A percentile compares a stretch with the other conserved stretches of the same genome.
phyloP scores from a whole-genome alignment of 1,140 invertebrate species.

The Meloidogyne exigua region DNA sequence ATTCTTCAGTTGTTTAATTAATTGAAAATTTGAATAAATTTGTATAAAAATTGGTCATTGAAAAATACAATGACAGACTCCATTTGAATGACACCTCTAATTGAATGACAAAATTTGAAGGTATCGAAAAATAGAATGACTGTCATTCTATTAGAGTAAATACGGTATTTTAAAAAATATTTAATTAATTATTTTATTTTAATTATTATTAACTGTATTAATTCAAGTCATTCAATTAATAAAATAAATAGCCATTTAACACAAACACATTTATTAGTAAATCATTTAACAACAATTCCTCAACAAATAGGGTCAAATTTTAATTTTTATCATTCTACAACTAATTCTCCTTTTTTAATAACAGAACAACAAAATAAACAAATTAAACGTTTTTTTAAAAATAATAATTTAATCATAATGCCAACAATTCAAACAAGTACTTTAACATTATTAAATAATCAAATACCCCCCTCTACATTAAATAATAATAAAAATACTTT shows the following conservation, averaged over 20 bases:
- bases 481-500: not conserved
- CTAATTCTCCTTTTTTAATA: not conserved
- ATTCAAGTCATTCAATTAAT: not conserved
- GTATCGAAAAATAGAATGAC: too few species aligned
- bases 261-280: not conserved
- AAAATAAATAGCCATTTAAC: not conserved
- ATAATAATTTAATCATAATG: too few species aligned
- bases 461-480: not conserved
- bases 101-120: too few species aligned
- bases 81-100: too few species aligned
- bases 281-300: not conserved
- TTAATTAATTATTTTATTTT: not conserved
- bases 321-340: not conserved
- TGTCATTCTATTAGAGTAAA: too few species aligned
- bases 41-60: too few species aligned
- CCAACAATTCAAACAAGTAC: not conserved
- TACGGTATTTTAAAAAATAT: not conserved
- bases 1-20: too few species aligned
- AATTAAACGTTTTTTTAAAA: not conserved
- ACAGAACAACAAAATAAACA: not conserved
- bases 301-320: not conserved
- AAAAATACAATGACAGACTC: too few species aligned
- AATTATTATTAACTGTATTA: not conserved
- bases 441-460: not conserved
- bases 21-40: too few species aligned